A percentile compares a stretch with the other conserved stretches of the same genome.
phyloP scores from a whole-genome alignment of 2,797 vertebrate species.

The Leptoclinus maculatus region DNA sequence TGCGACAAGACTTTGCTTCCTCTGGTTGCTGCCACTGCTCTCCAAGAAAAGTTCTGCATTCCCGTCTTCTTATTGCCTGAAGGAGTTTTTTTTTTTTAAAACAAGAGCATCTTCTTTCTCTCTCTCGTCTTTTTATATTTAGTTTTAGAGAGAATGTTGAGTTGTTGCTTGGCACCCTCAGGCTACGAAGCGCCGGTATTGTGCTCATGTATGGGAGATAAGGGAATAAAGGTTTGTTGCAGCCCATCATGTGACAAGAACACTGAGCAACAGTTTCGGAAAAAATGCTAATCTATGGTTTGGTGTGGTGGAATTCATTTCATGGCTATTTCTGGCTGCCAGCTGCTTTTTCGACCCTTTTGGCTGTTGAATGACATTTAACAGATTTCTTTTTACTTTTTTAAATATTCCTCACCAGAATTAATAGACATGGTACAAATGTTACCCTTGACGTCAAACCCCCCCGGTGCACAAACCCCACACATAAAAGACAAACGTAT shows the following conservation, averaged over 20 bases:
- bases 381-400: neutral
- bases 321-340: slow-evolving; percentile 22
- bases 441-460: slow-evolving; percentile 35
- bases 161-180: slow-evolving; percentile 55
- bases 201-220: slow-evolving; percentile 22
- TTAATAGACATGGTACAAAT: slow-evolving; percentile 24
- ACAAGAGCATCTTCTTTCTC: slow-evolving; percentile 47
- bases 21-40: slow-evolving; percentile 36
- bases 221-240: slow-evolving; percentile 28
- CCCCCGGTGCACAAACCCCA: slow-evolving; percentile 22
- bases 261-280: slow-evolving; percentile 22
- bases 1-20: slow-evolving; percentile 11
- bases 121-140: slow-evolving; percentile 46
- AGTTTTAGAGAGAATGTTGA: slow-evolving; percentile 47
- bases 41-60: slow-evolving; percentile 67
- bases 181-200: slow-evolving; percentile 43
- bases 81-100: slow-evolving; percentile 44
- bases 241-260: slow-evolving; percentile 6
- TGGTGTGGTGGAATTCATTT: slow-evolving; percentile 18
- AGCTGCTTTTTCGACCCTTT: slow-evolving; percentile 12
- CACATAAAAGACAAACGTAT: slow-evolving; percentile 24
- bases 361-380: slow-evolving; percentile 5
- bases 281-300: slow-evolving; percentile 24
- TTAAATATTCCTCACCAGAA: slow-evolving; percentile 9
- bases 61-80: slow-evolving; percentile 49